Percentiles rank a stretch among this genome's conserved stretches.
Evolutionary conservation across 2,113 vertebrate genomes (phyloP).

Genomic region (Herpetotheres cachinnans): DNA sequence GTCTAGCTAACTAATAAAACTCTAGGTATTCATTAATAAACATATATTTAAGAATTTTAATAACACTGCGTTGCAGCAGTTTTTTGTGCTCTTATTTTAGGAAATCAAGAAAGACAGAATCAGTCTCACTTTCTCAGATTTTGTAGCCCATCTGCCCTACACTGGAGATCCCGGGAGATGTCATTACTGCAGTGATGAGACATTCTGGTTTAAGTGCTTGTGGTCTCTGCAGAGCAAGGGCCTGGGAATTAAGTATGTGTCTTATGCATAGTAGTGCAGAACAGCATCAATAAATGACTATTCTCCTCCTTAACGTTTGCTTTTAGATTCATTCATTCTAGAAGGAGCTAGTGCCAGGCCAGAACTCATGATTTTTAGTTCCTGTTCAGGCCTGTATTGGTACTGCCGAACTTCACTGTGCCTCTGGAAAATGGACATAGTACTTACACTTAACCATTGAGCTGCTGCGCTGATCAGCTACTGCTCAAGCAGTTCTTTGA

Average conservation of each 20-base stretch:
- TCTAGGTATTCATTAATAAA: background rate
- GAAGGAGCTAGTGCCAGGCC: background rate
- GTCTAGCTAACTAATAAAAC: background rate
- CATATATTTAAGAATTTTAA: background rate
- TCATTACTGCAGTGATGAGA: constrained; percentile 39
- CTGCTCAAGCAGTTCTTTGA: background rate
- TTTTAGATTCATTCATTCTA: background rate
- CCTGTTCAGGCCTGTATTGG: background rate
- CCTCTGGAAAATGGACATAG: background rate
- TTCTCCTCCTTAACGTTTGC: background rate
- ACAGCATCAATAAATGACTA: background rate
- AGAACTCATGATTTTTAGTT: background rate
- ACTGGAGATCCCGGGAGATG: background rate
- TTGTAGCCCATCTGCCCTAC: background rate
- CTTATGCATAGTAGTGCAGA: background rate
- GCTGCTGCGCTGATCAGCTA: background rate
- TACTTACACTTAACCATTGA: background rate
- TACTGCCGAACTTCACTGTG: background rate
- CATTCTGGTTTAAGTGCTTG: background rate
- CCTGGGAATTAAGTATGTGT: background rate
- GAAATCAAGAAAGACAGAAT: background rate
- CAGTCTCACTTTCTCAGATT: background rate
- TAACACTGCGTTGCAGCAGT: background rate
- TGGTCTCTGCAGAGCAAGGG: background rate
- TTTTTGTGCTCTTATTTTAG: background rate